Evolutionary conservation across 92 coral and sea anemone genomes (phyloP).

Genomic region (Porites divaricata): DNA sequence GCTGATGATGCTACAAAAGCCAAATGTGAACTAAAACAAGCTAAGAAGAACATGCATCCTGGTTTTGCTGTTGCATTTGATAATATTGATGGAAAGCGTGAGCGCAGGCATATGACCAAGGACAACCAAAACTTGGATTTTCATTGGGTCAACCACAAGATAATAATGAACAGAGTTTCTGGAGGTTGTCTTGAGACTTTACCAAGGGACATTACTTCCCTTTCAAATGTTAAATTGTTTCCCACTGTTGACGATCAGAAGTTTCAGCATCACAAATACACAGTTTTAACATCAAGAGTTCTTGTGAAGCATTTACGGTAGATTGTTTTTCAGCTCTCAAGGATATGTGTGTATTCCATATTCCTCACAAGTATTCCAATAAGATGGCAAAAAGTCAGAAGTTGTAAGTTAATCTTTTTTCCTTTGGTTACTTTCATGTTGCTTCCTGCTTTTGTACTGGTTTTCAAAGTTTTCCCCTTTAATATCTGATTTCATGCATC

Average conservation of each 20-base stretch:
- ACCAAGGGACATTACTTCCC: conserved; percentile 16
- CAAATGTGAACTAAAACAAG: conserved; percentile 19
- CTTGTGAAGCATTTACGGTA: conserved; percentile 59
- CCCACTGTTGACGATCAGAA: conserved; percentile 57
- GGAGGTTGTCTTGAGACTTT: conserved; percentile 31
- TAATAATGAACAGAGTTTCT: conserved; percentile 52
- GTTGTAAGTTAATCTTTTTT: not conserved
- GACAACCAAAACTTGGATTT: conserved; percentile 48
- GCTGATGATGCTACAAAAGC: conserved; percentile 1
- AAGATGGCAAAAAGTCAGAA: conserved; percentile 9
- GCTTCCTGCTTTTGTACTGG: not conserved
- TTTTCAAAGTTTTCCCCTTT: conserved; percentile 6
- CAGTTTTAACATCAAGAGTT: conserved; percentile 58
- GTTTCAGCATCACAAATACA: conserved; percentile 51
- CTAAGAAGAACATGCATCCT: conserved; percentile 29
- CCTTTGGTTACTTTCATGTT: conserved; percentile 2
- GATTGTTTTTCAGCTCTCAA: conserved; percentile 2
- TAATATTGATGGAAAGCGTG: conserved; percentile 48
- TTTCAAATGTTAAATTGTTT: conserved; percentile 39
- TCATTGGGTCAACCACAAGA: conserved; percentile 70
- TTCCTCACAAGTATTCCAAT: not conserved
- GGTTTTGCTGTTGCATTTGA: conserved; percentile 63
- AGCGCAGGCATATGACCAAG: conserved; percentile 56
- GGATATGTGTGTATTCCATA: too few species aligned
- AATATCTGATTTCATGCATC: conserved; percentile 4